Evolutionary conservation across 2,888 invertebrate genomes (phyloP).

Genomic region (Polyploca ridens): DNA sequence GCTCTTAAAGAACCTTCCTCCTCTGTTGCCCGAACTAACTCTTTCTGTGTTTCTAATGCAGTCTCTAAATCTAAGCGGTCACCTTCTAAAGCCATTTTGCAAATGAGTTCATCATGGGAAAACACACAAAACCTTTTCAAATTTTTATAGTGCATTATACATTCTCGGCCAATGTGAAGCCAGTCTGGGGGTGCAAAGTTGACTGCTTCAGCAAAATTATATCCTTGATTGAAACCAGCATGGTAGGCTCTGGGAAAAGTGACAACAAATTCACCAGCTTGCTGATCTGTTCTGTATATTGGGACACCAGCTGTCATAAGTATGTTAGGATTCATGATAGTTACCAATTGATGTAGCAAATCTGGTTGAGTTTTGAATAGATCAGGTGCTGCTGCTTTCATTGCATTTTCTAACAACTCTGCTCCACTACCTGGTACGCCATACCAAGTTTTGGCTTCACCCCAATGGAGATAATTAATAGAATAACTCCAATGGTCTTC

Average conservation of each 20-base stretch:
- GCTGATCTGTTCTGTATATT: slow-evolving; percentile 87
- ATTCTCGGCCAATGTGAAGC: slow-evolving; percentile 88
- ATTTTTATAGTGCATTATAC: slow-evolving; percentile 88
- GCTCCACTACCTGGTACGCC: slow-evolving; percentile 90
- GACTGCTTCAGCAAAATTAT: slow-evolving; percentile 94
- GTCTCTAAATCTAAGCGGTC: slow-evolving; percentile 87
- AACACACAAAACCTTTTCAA: slow-evolving; percentile 90
- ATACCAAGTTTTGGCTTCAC: slow-evolving; percentile 93
- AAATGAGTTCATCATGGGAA: slow-evolving; percentile 91
- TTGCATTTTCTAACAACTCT: slow-evolving; percentile 87
- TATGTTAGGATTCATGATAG: slow-evolving; percentile 91
- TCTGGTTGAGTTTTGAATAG: slow-evolving; percentile 90
- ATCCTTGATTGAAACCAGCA: slow-evolving; percentile 92
- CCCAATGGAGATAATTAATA: slow-evolving; percentile 93
- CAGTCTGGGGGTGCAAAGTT: slow-evolving; percentile 93
- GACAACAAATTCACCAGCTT: slow-evolving; percentile 92
- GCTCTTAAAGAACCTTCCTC: slow-evolving; percentile 72
- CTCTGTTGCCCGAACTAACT: slow-evolving; percentile 86
- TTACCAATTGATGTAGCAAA: slow-evolving; percentile 90
- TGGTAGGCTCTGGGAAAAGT: slow-evolving; percentile 93
- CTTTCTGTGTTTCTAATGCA: slow-evolving; percentile 87
- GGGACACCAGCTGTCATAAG: slow-evolving; percentile 86
- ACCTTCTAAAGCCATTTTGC: slow-evolving; percentile 89
- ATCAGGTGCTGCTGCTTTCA: slow-evolving; percentile 89
- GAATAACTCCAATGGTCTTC: slow-evolving; percentile 94